Percentiles rank a stretch among this genome's conserved stretches.
Conservation (phyloP, 2,888 invertebrate species). For the Drosophila fungiperda region DNA sequence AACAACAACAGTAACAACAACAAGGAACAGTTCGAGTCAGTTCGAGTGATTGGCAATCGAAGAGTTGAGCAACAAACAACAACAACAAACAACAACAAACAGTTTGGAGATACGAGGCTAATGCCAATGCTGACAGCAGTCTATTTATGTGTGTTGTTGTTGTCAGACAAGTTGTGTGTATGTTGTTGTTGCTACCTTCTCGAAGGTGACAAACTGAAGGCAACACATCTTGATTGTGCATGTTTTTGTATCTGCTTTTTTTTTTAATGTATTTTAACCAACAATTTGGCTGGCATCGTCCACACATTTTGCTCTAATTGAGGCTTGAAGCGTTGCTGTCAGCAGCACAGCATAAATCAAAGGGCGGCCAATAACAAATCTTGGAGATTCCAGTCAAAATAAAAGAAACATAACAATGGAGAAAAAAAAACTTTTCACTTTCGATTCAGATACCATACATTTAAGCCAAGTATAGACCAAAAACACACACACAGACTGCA, state of each 20-base stretch:
- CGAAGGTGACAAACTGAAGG: conserved; percentile 71
- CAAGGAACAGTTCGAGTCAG: conserved; percentile 27
- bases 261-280: neutral
- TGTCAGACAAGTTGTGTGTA: neutral
- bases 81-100: conserved; percentile 62
- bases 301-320: conserved; percentile 61
- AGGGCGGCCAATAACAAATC: conserved; percentile 31
- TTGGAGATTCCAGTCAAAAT: conserved; percentile 8
- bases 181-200: conserved; percentile 50
- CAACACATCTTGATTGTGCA: conserved; percentile 44
- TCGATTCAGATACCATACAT: conserved; percentile 38
- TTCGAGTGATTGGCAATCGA: conserved; percentile 76
- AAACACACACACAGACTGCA: conserved; percentile 34
- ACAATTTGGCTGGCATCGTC: conserved; percentile 32
- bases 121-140: conserved; percentile 58
- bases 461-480: neutral
- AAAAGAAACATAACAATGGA: conserved; percentile 24
- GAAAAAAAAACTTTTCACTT: conserved; percentile 59
- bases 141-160: conserved; percentile 14
- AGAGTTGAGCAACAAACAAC: conserved; percentile 69
- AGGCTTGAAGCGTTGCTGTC: conserved; percentile 35
- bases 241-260: neutral
- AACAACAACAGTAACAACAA: neutral
- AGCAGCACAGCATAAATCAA: conserved; percentile 17
- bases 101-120: conserved; percentile 61